phyloP scores from a whole-genome alignment of 2,113 vertebrate species.

The Antechinus flavipes region DNA sequence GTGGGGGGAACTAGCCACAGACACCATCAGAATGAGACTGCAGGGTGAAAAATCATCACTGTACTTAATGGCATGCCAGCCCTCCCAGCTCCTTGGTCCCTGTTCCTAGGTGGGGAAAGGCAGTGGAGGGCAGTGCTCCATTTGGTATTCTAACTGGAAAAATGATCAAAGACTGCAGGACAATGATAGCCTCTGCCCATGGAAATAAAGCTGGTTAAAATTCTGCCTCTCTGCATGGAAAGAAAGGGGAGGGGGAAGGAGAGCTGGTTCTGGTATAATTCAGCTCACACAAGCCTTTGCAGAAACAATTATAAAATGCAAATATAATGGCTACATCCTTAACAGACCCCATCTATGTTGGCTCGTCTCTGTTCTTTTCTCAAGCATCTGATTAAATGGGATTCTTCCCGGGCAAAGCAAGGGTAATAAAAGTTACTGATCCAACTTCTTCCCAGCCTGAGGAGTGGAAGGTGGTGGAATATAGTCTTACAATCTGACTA shows the following conservation, averaged over 20 bases:
- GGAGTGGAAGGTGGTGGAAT: neutral
- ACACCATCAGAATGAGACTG: neutral
- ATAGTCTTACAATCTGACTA: neutral
- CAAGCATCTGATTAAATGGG: constrained; percentile 60
- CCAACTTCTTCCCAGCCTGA: constrained; percentile 18
- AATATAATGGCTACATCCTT: constrained; percentile 62
- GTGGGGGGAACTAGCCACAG: neutral
- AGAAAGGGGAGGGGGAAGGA: neutral
- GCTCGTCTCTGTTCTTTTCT: constrained; percentile 65
- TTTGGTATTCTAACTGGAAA: constrained; percentile 25
- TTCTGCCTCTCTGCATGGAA: constrained; percentile 18
- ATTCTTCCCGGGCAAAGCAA: neutral
- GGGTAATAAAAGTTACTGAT: constrained; percentile 54
- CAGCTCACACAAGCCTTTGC: constrained; percentile 65
- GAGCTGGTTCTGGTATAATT: constrained; percentile 49
- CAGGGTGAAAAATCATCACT: neutral
- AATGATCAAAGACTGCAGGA: neutral
- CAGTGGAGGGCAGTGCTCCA: neutral
- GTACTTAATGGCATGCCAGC: neutral
- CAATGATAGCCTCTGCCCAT: neutral
- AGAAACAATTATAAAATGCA: constrained; percentile 78
- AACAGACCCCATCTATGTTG: constrained; percentile 66
- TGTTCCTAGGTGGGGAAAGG: too few species aligned
- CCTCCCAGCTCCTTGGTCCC: neutral
- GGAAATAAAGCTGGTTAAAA: constrained; percentile 65